Percentiles rank a stretch among this genome's conserved stretches.
Evolutionary conservation across 2,888 invertebrate species (phyloP).

Genomic region (Bimastos eiseni): DNA sequence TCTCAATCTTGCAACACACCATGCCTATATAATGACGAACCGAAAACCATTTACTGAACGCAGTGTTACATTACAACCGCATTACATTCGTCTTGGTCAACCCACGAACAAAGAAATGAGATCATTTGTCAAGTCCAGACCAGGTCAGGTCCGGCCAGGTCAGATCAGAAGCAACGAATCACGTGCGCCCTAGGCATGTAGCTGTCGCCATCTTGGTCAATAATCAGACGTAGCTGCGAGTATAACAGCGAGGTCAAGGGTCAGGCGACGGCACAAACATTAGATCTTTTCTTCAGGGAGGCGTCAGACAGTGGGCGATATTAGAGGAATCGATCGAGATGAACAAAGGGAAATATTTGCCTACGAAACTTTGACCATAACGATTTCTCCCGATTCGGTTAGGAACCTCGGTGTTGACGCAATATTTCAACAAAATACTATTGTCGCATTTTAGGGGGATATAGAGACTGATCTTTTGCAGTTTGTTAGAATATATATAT

Average conservation of each 20-base stretch:
- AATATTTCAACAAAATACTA: too few species aligned
- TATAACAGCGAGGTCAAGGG: background rate
- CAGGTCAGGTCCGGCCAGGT: background rate
- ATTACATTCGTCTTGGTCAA: background rate
- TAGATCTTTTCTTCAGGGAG: background rate
- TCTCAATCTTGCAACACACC: background rate
- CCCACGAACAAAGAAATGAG: background rate
- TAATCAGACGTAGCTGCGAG: background rate
- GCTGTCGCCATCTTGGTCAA: background rate
- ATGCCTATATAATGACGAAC: too few species aligned
- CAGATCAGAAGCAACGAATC: background rate
- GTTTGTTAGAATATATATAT: too few species aligned
- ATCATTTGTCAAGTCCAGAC: background rate
- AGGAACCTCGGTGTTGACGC: too few species aligned
- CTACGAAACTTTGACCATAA: too few species aligned
- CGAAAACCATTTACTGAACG: too few species aligned
- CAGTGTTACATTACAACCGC: background rate
- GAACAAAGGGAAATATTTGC: background rate
- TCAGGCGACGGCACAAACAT: background rate
- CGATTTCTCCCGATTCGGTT: too few species aligned
- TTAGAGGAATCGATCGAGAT: slow-evolving; percentile 3
- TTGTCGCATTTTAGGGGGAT: too few species aligned
- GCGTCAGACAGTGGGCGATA: slow-evolving; percentile 2
- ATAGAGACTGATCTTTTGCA: too few species aligned
- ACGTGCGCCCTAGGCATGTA: background rate